Conservation (phyloP, 2,888 invertebrate species). For the Andrena haemorrhoa region DNA sequence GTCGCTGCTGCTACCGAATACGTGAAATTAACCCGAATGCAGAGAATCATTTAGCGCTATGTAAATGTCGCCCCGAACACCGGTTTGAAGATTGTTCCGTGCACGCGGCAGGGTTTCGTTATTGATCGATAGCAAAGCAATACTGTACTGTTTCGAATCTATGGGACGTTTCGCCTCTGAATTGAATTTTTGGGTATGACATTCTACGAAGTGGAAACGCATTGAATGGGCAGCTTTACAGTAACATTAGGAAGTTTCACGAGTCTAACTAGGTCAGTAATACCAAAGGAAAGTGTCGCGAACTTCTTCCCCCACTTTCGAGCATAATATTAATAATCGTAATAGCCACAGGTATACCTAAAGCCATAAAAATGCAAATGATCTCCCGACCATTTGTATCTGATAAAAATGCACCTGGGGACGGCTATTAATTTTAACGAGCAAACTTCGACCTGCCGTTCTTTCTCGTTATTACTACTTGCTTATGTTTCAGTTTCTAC, state of each 20-base stretch:
- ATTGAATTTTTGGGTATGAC: too few relatives aligned
- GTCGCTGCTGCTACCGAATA: neutral
- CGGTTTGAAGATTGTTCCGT: neutral
- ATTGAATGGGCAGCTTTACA: too few relatives aligned
- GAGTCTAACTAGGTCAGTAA: neutral
- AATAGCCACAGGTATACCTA: neutral
- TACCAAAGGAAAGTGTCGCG: constrained; percentile 17
- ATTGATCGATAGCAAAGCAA: too few relatives aligned
- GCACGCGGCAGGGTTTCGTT: neutral
- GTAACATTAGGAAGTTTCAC: constrained; percentile 2
- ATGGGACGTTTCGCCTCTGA: too few relatives aligned
- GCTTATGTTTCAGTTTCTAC: neutral
- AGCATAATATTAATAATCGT: neutral
- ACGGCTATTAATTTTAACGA: constrained; percentile 2
- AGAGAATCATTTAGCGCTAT: constrained; percentile 21
- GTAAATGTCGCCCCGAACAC: constrained; percentile 14
- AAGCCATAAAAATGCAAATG: neutral
- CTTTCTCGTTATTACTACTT: constrained; percentile 1
- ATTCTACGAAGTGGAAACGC: too few relatives aligned
- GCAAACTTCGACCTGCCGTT: neutral
- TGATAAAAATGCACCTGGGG: neutral
- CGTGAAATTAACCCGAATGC: constrained; percentile 18
- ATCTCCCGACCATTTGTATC: neutral
- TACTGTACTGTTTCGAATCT: too few relatives aligned
- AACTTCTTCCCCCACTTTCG: neutral